Evolutionary conservation across 2,888 invertebrate species (phyloP).

Genomic region (Nebria salina): DNA sequence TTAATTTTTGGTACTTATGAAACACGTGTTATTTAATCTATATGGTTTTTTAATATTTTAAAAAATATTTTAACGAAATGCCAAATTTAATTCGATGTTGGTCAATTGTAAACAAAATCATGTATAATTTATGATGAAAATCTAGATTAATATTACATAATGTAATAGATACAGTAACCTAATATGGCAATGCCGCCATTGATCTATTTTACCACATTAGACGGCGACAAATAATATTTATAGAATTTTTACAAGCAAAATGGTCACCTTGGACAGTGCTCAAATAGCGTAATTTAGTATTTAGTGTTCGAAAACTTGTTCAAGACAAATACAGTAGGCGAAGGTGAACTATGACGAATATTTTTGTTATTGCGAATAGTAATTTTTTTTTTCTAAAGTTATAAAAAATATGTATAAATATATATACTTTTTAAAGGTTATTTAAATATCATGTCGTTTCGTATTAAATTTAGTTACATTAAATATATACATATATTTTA

Average conservation of each 20-base stretch:
- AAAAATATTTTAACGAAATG: not conserved
- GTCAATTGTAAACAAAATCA: not conserved
- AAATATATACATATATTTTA: no score
- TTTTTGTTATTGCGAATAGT: constrained; percentile 24
- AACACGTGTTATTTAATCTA: not conserved
- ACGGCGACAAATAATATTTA: constrained; percentile 1
- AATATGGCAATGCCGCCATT: constrained; percentile 4
- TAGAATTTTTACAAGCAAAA: constrained; percentile 4
- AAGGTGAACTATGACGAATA: constrained; percentile 32
- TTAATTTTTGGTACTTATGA: not conserved
- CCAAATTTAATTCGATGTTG: not conserved
- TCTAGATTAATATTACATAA: not conserved
- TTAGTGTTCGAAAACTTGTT: constrained; percentile 18
- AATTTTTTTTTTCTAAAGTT: constrained; percentile 15
- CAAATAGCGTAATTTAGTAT: constrained; percentile 14
- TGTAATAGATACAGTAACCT: not conserved
- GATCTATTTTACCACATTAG: constrained; percentile 7
- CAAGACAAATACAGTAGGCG: constrained; percentile 12
- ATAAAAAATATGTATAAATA: not conserved
- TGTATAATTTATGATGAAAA: not conserved
- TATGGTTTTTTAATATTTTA: not conserved
- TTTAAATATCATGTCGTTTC: not conserved
- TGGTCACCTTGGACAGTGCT: constrained; percentile 5
- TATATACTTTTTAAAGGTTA: constrained; percentile 17
- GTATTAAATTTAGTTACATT: no score